phyloP scores from a whole-genome alignment of 2,888 invertebrate genomes.

The Argyresthia albistria region DNA sequence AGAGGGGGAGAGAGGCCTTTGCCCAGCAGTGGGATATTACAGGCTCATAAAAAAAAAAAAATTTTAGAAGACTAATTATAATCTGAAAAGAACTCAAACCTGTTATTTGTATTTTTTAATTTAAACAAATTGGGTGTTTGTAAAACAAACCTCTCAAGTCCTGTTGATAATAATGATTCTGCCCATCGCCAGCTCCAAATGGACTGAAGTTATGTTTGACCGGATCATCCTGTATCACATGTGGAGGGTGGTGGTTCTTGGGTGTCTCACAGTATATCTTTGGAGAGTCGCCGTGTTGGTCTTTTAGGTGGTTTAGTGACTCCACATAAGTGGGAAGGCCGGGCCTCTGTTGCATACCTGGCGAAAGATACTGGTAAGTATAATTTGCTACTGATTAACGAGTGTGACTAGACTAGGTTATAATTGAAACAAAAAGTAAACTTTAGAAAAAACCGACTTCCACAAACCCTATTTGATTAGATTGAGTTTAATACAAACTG shows the following conservation, averaged over 20 bases:
- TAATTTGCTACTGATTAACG: too few relatives aligned
- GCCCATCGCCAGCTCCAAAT: slow-evolving; percentile 60
- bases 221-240: slow-evolving; percentile 38
- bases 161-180: slow-evolving; percentile 49
- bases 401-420: background rate
- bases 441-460: too few relatives aligned
- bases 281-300: slow-evolving; percentile 39
- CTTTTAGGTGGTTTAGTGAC: slow-evolving; percentile 52
- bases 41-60: too few relatives aligned
- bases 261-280: slow-evolving; percentile 51
- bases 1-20: too few relatives aligned
- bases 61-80: too few relatives aligned
- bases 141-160: slow-evolving; percentile 40
- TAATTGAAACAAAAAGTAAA: too few relatives aligned
- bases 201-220: slow-evolving; percentile 42
- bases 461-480: too few relatives aligned
- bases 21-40: too few relatives aligned
- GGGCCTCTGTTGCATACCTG: slow-evolving; percentile 15
- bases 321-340: slow-evolving; percentile 55
- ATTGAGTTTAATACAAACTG: too few relatives aligned
- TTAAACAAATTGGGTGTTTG: too few relatives aligned
- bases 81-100: too few relatives aligned
- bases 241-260: slow-evolving; percentile 34
- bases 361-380: background rate
- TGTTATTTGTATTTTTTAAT: too few relatives aligned